A percentile compares a stretch with the other conserved stretches of the same genome.
Conservation (phyloP, 2,113 vertebrate species). For the Notothenia coriiceps region DNA sequence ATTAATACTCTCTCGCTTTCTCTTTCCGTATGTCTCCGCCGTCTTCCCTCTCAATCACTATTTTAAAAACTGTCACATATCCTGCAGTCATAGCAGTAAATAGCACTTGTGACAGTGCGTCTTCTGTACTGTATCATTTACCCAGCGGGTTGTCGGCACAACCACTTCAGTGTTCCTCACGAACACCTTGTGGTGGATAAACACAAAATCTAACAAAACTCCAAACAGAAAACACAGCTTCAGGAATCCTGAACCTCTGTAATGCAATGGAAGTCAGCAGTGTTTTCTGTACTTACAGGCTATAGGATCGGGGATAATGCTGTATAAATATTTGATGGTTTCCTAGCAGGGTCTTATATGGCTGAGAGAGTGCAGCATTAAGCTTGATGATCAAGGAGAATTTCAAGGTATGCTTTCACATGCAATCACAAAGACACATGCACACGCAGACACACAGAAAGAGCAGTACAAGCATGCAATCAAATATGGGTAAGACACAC, state of each 20-base stretch:
- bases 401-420: conserved; percentile 54
- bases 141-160: conserved; percentile 27
- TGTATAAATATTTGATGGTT: conserved; percentile 88
- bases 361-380: conserved; percentile 87
- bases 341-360: conserved; percentile 84
- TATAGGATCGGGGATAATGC: conserved; percentile 80
- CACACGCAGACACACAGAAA: conserved; percentile 8
- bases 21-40: conserved; percentile 48
- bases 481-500: conserved; percentile 11
- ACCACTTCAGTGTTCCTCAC: conserved; percentile 37
- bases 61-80: conserved; percentile 59
- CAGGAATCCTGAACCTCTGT: conserved; percentile 37
- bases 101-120: conserved; percentile 33
- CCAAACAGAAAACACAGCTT: conserved; percentile 22
- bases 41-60: conserved; percentile 55
- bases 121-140: conserved; percentile 43
- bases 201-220: conserved; percentile 48
- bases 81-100: conserved; percentile 49
- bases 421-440: conserved; percentile 40
- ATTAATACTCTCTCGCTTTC: conserved; percentile 62
- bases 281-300: conserved; percentile 72
- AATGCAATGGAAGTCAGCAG: conserved; percentile 60
- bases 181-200: conserved; percentile 35
- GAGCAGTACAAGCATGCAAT: conserved; percentile 81
- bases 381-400: conserved; percentile 87